A percentile compares a stretch with the other conserved stretches of the same genome.
phyloP scores from a whole-genome alignment of 2,888 invertebrate genomes.

The Frankliniella intonsa region DNA sequence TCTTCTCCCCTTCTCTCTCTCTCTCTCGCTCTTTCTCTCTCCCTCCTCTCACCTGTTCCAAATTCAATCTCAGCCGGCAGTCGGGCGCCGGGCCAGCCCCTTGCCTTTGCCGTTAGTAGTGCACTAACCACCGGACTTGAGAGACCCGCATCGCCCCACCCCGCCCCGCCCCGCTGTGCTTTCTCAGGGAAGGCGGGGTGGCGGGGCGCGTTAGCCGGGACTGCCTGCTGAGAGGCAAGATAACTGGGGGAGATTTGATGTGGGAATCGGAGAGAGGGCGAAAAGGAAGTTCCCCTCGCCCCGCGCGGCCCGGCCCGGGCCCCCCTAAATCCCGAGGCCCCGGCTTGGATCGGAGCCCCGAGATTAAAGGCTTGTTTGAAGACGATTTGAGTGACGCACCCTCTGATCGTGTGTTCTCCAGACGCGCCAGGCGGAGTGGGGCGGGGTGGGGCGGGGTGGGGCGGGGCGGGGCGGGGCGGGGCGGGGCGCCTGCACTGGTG shows the following conservation, averaged over 20 bases:
- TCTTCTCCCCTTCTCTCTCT: no score
- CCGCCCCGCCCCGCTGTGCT: no score
- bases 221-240: neutral
- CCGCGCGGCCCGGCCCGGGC: no score
- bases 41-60: no score
- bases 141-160: neutral
- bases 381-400: neutral
- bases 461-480: neutral
- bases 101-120: no score
- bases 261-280: neutral
- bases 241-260: neutral
- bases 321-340: neutral
- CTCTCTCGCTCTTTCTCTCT: no score
- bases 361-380: slow-evolving; percentile 14
- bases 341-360: neutral
- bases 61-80: no score
- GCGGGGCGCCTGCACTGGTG: neutral
- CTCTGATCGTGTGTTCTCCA: neutral
- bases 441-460: neutral
- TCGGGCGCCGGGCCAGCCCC: no score
- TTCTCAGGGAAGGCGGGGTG: neutral
- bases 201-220: neutral
- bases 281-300: no score
- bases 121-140: neutral
- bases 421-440: neutral